Evolutionary conservation across 2,888 invertebrate genomes (phyloP), one percentile per base, ranked within the genome.

Genomic region (Stenchaetothrips biformis): DNA sequence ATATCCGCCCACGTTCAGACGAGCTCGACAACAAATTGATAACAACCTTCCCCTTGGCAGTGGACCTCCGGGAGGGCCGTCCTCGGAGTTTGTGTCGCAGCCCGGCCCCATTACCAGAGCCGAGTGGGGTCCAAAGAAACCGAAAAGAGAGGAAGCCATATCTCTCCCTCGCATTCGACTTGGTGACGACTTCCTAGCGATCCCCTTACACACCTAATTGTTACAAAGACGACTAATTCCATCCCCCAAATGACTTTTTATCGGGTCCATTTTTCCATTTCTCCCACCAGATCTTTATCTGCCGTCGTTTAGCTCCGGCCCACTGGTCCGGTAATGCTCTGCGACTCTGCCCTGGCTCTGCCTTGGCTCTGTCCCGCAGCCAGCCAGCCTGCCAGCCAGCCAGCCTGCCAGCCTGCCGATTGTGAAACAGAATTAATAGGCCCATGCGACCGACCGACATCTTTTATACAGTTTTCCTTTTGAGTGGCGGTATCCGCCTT

Each of bases 141-240:
- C 67, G 67, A 74, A 74, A 74, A 74, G 67, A 25, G 21, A 74
- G 67, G 67, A 74, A 74, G 67, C 67, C 67, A 74, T 74, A 74
- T 74, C 21, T 74, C 67, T 21, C 25, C 21, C 21, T 74, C 67
- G 21, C 11, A 53, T 18, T 53, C 53, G 53, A 9, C 53, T 53
- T 16, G 53, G 37, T 37, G 37, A 9, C 59, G 18, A 59, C 59
- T 25, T 25, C 67, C 67, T 74, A 21, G 67, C 67, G 67, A 74
- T 74, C 67, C 21, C 67, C 67, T 74, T 74, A 74, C 67, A 74
- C 67, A 74, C 21, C 67, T 74, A 74, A 74, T 74, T 74, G 67
- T 74, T 74, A 74, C 25, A 74, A 74, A 11, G 67, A 74, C 67
- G 67, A 74, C 67, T 74, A 74, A 74, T 74, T 74, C 67, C 25